Percentiles rank a stretch among this genome's conserved stretches.
Conservation (phyloP, 1,140 invertebrate species). For the Condylostylus longicornis region DNA sequence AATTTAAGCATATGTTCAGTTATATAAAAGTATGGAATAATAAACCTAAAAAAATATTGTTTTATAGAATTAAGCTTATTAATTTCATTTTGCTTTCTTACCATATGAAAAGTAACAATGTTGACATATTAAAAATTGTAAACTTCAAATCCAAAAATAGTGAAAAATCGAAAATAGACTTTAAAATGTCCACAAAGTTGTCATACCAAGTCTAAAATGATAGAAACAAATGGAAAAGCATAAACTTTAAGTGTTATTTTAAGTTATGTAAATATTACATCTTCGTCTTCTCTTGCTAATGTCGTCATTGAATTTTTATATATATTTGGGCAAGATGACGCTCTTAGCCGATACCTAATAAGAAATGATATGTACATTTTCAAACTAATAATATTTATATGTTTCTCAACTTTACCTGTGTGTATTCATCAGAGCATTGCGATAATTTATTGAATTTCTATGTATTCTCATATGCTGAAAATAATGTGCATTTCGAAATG, state of each 20-base stretch:
- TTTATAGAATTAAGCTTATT: background rate
- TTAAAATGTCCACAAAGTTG: slow-evolving; percentile 51
- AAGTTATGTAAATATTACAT: slow-evolving; percentile 26
- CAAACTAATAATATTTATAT: no score
- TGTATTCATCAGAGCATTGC: slow-evolving; percentile 61
- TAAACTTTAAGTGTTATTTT: background rate
- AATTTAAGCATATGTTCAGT: slow-evolving; percentile 51
- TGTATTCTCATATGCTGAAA: slow-evolving; percentile 60
- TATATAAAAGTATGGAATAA: slow-evolving; percentile 79
- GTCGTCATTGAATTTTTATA: slow-evolving; percentile 81
- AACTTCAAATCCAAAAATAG: slow-evolving; percentile 67
- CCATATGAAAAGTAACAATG: slow-evolving; percentile 74
- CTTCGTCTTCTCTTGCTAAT: slow-evolving; percentile 58
- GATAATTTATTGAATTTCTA: slow-evolving; percentile 63
- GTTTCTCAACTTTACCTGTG: no score
- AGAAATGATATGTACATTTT: no score
- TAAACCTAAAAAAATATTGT: slow-evolving; percentile 38
- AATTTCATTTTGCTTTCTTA: slow-evolving; percentile 14
- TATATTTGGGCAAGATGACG: slow-evolving; percentile 80
- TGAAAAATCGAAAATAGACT: slow-evolving; percentile 62
- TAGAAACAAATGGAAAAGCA: slow-evolving; percentile 5
- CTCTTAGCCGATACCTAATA: slow-evolving; percentile 66
- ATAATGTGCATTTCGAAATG: slow-evolving; percentile 42
- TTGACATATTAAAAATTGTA: slow-evolving; percentile 63
- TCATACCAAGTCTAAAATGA: slow-evolving; percentile 58